Evolutionary conservation across 1,140 invertebrate species (phyloP).

Genomic region (Drosophila nannoptera): DNA sequence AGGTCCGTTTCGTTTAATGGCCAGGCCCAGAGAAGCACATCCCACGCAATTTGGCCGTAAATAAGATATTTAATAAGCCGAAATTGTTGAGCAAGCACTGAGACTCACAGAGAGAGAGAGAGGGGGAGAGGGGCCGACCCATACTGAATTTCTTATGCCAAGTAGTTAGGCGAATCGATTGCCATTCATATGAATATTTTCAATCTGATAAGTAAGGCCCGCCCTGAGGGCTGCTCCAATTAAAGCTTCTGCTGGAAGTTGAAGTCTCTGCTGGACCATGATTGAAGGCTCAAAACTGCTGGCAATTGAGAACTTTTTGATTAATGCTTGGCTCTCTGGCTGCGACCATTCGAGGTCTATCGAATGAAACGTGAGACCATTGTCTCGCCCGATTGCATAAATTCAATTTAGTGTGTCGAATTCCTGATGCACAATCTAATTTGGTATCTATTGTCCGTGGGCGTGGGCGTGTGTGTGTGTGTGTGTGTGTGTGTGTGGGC

Average conservation of each 20-base stretch:
- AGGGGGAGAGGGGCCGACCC: background rate
- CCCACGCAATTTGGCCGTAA: conserved; percentile 57
- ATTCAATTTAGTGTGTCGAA: conserved; percentile 10
- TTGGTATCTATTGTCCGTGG: conserved; percentile 25
- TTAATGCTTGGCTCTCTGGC: background rate
- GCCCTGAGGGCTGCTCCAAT: no score
- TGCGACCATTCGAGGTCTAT: background rate
- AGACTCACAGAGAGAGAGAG: background rate
- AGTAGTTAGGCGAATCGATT: conserved; percentile 9
- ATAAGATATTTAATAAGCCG: conserved; percentile 67
- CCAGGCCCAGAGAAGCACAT: conserved; percentile 28
- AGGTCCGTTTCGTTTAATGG: conserved; percentile 27
- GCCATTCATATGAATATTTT: background rate
- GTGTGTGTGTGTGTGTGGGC: no score
- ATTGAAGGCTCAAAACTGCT: no score
- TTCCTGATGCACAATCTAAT: conserved; percentile 28
- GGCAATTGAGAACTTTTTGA: background rate
- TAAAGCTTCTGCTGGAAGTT: no score
- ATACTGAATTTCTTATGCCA: conserved; percentile 13
- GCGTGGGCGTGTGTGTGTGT: background rate
- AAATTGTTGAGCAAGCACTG: conserved; percentile 20
- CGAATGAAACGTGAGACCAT: background rate
- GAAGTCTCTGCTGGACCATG: no score
- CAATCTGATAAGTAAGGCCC: background rate
- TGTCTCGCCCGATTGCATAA: background rate